Percentiles rank a stretch among this genome's conserved stretches.
Conservation (phyloP, 2,113 vertebrate genomes). For the Aspidoscelis tigris region DNA sequence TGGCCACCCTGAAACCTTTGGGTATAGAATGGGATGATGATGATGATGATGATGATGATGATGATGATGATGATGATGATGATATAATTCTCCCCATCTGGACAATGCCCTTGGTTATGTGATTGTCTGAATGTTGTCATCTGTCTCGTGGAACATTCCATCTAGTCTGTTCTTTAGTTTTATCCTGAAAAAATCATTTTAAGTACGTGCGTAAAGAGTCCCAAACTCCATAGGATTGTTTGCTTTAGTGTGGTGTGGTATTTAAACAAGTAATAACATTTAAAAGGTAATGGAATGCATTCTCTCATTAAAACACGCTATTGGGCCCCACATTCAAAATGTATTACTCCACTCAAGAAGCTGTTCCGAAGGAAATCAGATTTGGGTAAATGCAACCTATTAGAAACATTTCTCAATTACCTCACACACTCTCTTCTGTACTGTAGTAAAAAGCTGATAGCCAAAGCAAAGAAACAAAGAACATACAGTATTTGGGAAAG, state of each 20-base stretch:
- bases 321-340: not conserved
- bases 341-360: not conserved
- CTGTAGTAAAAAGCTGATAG: not conserved
- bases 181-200: constrained; percentile 41
- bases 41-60: no score
- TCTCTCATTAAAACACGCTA: constrained; percentile 12
- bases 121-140: no score
- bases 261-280: constrained; percentile 29
- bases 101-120: no score
- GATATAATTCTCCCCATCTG: no score
- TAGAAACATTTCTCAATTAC: not conserved
- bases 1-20: no score
- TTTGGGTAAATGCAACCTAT: not conserved
- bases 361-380: not conserved
- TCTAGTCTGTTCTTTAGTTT: constrained; percentile 18
- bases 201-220: not conserved
- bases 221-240: not conserved
- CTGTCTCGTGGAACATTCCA: not conserved
- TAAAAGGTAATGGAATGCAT: not conserved
- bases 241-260: constrained; percentile 1
- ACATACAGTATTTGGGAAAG: constrained; percentile 10
- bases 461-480: not conserved
- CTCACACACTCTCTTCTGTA: not conserved
- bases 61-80: no score
- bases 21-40: no score